phyloP scores from a whole-genome alignment of 1,140 invertebrate genomes.

The Listronotus bonariensis region DNA sequence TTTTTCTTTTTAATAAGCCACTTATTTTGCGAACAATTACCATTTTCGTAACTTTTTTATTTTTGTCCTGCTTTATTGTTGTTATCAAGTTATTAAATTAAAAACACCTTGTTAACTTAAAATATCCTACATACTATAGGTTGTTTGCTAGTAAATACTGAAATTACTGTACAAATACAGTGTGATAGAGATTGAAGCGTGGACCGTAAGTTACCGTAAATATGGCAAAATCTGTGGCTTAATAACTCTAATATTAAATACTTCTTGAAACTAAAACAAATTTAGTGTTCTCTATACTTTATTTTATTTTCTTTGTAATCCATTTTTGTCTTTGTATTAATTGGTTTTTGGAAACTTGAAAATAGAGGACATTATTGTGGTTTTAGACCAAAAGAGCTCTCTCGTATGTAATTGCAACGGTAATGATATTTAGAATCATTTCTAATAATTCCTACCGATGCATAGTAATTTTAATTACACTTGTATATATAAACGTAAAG shows the following conservation, averaged over 20 bases:
- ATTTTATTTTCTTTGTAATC: too few species aligned
- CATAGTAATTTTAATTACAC: slow-evolving; percentile 19
- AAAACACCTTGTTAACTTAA: too few species aligned
- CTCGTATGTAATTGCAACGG: slow-evolving; percentile 2
- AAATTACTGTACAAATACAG: too few species aligned
- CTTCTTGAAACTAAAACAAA: slow-evolving; percentile 26
- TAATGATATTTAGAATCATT: not conserved
- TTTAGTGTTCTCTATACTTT: slow-evolving; percentile 28
- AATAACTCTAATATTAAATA: slow-evolving; percentile 30
- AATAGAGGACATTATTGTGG: slow-evolving; percentile 1
- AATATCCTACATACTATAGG: too few species aligned
- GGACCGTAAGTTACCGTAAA: too few species aligned
- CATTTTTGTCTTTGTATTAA: slow-evolving; percentile 8
- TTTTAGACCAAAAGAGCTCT: slow-evolving; percentile 3
- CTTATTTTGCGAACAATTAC: too few species aligned
- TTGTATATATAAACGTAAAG: slow-evolving; percentile 25
- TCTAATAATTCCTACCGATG: not conserved
- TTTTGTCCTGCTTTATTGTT: too few species aligned
- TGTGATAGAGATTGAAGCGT: too few species aligned
- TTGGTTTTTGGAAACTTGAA: not conserved
- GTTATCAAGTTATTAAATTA: too few species aligned
- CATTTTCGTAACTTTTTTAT: too few species aligned
- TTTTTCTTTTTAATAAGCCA: too few species aligned
- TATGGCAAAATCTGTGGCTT: slow-evolving; percentile 14
- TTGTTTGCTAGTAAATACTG: too few species aligned